Conservation (phyloP, 1,140 invertebrate genomes). For the Hestina assimilis region DNA sequence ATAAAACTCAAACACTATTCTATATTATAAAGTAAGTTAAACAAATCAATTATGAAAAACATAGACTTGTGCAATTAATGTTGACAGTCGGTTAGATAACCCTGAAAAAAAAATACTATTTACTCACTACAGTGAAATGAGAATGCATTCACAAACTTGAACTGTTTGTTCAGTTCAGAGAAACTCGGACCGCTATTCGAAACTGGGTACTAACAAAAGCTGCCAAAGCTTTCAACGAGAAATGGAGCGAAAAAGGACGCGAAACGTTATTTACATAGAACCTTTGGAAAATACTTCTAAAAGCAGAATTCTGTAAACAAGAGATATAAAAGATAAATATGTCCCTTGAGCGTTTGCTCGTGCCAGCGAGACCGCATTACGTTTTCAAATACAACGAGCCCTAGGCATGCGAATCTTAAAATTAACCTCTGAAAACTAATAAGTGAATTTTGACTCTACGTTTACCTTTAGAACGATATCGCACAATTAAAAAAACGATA, state of each 20-base stretch:
- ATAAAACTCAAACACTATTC: no score
- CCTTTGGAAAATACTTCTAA: background rate
- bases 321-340: background rate
- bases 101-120: background rate
- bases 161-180: constrained; percentile 2
- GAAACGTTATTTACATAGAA: background rate
- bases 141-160: background rate
- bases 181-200: background rate
- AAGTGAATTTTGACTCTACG: no score
- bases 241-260: background rate
- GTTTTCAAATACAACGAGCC: no score
- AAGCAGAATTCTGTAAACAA: background rate
- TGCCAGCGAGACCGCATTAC: no score
- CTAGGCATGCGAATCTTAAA: no score
- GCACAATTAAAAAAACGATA: no score
- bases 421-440: no score
- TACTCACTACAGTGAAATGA: background rate
- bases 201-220: constrained; percentile 2
- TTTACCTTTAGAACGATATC: no score
- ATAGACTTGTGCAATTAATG: background rate
- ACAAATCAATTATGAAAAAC: background rate
- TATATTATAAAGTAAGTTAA: no score
- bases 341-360: no score
- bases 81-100: background rate
- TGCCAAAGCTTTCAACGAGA: background rate